Percentiles rank a stretch among this genome's conserved stretches.
phyloP scores from a whole-genome alignment of 2,888 invertebrate species.

The Aspidiotus destructor region DNA sequence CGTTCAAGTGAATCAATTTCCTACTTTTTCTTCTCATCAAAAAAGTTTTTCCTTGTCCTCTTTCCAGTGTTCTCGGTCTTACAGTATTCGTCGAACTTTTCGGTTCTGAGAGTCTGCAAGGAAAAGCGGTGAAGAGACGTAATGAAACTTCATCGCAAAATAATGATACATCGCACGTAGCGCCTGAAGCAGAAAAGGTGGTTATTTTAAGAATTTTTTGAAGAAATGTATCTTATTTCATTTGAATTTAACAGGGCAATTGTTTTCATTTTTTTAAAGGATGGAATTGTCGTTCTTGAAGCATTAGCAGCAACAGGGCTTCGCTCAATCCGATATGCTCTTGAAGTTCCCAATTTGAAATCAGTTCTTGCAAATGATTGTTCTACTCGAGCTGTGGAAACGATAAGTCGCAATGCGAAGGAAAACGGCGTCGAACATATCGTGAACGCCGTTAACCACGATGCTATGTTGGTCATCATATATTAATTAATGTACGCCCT shows the following conservation, averaged over 20 bases:
- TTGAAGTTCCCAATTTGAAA: slow-evolving; percentile 74
- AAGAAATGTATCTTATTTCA: neutral
- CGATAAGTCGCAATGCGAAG: slow-evolving; percentile 69
- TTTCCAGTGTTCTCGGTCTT: slow-evolving; percentile 13
- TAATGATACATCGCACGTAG: neutral
- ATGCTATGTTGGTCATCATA: slow-evolving; percentile 43
- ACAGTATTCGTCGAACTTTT: slow-evolving; percentile 20
- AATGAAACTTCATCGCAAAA: neutral
- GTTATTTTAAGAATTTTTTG: neutral
- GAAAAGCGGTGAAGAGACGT: slow-evolving; percentile 6
- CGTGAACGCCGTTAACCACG: slow-evolving; percentile 66
- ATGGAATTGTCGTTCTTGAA: slow-evolving; percentile 68
- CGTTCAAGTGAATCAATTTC: neutral
- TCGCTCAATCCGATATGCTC: slow-evolving; percentile 89
- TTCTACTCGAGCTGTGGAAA: slow-evolving; percentile 70
- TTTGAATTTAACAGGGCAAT: too few relatives aligned
- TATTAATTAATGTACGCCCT: neutral
- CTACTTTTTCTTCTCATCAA: neutral
- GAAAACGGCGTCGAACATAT: slow-evolving; percentile 64
- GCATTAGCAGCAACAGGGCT: slow-evolving; percentile 93
- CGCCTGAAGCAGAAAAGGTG: neutral
- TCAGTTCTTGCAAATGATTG: slow-evolving; percentile 87
- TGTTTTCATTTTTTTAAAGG: slow-evolving; percentile 13
- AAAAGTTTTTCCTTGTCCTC: neutral
- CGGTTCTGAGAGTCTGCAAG: neutral